These are phyloP conservation scores for Petrocephalus microphthalmus DNA, from an alignment of 2,113 vertebrate genomes.

Conservation along the genomic window DNA sequence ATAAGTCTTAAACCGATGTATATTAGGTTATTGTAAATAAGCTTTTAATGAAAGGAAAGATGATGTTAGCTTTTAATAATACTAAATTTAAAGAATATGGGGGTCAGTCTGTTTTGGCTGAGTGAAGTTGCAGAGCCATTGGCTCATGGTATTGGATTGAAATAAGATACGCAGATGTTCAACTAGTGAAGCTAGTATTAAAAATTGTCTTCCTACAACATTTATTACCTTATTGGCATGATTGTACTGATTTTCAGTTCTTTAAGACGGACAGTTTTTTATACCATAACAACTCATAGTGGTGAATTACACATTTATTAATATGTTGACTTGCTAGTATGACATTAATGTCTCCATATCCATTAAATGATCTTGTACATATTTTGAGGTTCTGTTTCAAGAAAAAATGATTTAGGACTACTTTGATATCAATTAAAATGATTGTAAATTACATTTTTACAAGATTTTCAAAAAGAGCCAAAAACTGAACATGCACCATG, in stretches of 20 bases:
- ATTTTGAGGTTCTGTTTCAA: not conserved
- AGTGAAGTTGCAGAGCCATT: not conserved
- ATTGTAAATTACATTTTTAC: not conserved
- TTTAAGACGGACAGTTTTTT: not conserved
- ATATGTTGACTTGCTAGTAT: not conserved
- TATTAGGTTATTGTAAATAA: slow-evolving; percentile 25
- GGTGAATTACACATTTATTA: not conserved
- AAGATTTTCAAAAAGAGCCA: not conserved
- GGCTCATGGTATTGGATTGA: not conserved
- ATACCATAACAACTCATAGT: not conserved
- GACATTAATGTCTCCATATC: not conserved
- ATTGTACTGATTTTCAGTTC: not conserved
- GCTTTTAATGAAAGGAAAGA: slow-evolving; percentile 22
- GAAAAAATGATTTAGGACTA: not conserved
- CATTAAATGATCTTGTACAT: not conserved
- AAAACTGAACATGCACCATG: not conserved
- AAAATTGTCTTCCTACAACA: not conserved
- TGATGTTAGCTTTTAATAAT: slow-evolving; percentile 11
- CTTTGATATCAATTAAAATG: not conserved
- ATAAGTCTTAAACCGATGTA: slow-evolving; percentile 14
- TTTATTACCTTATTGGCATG: not conserved
- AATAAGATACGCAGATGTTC: not conserved
- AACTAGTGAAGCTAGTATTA: not conserved
- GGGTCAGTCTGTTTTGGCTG: slow-evolving; percentile 13
- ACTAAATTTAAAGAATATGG: slow-evolving; percentile 28